phyloP scores from a whole-genome alignment of 2,888 invertebrate genomes.

The Stenchaetothrips biformis region DNA sequence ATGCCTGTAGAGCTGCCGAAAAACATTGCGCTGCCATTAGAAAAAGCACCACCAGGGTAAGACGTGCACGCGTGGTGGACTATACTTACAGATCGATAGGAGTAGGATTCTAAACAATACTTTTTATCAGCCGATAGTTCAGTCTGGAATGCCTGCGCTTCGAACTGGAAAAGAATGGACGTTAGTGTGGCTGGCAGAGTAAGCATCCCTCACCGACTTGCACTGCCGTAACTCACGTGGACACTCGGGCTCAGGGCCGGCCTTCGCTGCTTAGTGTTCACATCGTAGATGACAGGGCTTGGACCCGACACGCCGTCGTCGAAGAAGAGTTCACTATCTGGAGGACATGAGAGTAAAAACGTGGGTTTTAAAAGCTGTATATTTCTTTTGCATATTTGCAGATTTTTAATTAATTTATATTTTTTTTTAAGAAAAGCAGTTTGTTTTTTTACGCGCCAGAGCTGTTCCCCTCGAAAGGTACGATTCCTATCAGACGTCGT shows the following conservation, averaged over 20 bases:
- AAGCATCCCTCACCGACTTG: background rate
- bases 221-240: background rate
- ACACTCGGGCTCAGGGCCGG: background rate
- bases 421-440: too few species aligned
- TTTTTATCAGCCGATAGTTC: conserved; percentile 62
- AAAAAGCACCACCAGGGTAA: background rate
- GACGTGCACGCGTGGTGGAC: background rate
- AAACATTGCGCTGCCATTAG: conserved; percentile 35
- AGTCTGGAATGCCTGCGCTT: conserved; percentile 49
- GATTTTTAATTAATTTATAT: too few species aligned
- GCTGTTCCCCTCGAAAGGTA: too few species aligned
- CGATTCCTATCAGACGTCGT: too few species aligned
- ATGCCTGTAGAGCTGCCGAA: conserved; percentile 68
- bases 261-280: conserved; percentile 44
- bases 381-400: too few species aligned
- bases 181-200: background rate
- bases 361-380: too few species aligned
- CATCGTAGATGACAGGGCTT: conserved; percentile 54
- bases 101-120: conserved; percentile 58
- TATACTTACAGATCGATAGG: conserved; percentile 57
- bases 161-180: conserved; percentile 42
- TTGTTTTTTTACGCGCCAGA: too few species aligned
- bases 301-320: conserved; percentile 51
- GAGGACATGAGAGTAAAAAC: conserved; percentile 41
- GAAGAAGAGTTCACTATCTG: conserved; percentile 61